phyloP scores from a whole-genome alignment of 2,113 vertebrate genomes.

The Sphyrna mokarran region DNA sequence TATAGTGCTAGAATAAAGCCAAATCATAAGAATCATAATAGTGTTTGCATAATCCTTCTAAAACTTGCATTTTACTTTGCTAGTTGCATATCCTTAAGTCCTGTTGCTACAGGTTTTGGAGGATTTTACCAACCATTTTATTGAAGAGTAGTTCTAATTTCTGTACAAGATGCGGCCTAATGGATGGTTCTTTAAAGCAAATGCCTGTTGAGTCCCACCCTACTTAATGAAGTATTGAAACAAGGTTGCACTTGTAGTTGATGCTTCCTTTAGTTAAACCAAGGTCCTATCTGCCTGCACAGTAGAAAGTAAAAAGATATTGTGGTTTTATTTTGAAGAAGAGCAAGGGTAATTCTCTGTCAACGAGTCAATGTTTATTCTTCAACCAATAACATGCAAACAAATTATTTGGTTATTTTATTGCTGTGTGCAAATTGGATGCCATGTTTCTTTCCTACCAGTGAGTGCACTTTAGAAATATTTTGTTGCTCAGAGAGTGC shows the following conservation, averaged over 20 bases:
- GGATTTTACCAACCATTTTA: background rate
- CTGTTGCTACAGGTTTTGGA: background rate
- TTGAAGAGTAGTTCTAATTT: background rate
- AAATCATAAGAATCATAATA: background rate
- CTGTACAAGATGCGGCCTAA: background rate
- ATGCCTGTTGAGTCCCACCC: background rate
- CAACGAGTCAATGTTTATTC: background rate
- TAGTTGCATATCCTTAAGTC: background rate
- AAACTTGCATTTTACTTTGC: background rate
- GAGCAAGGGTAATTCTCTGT: background rate
- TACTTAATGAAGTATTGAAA: background rate
- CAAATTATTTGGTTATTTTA: background rate
- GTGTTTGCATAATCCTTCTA: background rate
- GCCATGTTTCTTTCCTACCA: background rate
- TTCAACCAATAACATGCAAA: background rate
- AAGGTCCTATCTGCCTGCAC: background rate
- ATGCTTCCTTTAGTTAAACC: background rate
- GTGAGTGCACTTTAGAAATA: background rate
- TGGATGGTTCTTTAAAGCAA: background rate
- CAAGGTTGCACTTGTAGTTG: too few relatives aligned
- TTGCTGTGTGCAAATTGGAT: background rate
- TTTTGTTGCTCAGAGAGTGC: background rate
- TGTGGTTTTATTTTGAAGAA: background rate
- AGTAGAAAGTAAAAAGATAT: background rate
- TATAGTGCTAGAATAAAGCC: background rate